A percentile compares a stretch with the other conserved stretches of the same genome.
Conservation (phyloP, 2,797 vertebrate species). For the Betta splendens region DNA sequence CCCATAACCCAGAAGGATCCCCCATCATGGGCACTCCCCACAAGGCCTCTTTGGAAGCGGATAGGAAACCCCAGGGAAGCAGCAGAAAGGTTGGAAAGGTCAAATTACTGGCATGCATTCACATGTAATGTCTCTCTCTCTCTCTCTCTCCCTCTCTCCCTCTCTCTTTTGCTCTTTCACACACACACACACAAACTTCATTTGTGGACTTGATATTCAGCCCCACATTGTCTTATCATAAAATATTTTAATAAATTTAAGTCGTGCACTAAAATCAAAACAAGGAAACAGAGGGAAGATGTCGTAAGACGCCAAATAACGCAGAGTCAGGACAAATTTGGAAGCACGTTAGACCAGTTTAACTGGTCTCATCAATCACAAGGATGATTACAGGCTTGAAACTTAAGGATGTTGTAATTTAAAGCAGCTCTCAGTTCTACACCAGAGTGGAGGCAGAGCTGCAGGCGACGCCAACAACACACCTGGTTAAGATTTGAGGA, state of each 20-base stretch:
- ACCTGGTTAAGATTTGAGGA: no score
- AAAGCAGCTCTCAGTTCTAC: conserved; percentile 21
- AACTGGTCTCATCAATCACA: conserved; percentile 39
- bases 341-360: conserved; percentile 29
- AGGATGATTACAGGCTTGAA: conserved; percentile 7
- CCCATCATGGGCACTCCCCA: conserved; percentile 62
- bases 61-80: conserved; percentile 67
- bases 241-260: conserved; percentile 7
- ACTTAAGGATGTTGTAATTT: conserved; percentile 22
- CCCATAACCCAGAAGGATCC: conserved; percentile 68
- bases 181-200: background rate
- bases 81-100: conserved; percentile 69
- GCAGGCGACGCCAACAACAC: conserved; percentile 32
- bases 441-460: conserved; percentile 18
- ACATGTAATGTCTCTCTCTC: conserved; percentile 12
- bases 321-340: background rate
- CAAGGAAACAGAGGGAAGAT: conserved; percentile 1
- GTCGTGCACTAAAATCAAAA: conserved; percentile 10
- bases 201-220: background rate
- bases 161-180: no score
- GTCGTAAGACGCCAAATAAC: background rate
- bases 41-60: conserved; percentile 64
- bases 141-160: conserved; percentile 3
- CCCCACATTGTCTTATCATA: conserved; percentile 1
- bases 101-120: conserved; percentile 42